Percentiles rank a stretch among this genome's conserved stretches.
Evolutionary conservation across 2,113 vertebrate species (phyloP).

Genomic region (Callocephalon fimbriatum): DNA sequence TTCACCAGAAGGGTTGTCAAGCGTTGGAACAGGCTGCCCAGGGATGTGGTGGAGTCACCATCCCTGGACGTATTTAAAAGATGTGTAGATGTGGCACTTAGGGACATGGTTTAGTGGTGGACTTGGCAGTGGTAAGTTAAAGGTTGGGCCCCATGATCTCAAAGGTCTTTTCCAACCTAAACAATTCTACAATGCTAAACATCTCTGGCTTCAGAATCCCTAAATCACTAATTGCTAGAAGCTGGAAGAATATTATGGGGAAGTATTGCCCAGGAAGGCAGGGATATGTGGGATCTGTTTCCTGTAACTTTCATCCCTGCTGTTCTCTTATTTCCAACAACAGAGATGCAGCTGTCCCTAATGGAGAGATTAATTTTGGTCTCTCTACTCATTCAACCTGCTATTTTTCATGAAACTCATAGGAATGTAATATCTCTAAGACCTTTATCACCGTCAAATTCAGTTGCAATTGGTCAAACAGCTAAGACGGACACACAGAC

Average conservation of each 20-base stretch:
- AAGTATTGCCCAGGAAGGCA: neutral
- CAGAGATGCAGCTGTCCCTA: slow-evolving; percentile 34
- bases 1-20: neutral
- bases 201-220: neutral
- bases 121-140: neutral
- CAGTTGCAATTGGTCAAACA: slow-evolving; percentile 25
- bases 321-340: slow-evolving; percentile 37
- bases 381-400: slow-evolving; percentile 27
- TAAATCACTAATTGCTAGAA: neutral
- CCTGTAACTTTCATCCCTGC: neutral
- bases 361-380: slow-evolving; percentile 44
- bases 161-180: neutral
- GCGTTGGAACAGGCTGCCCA: neutral
- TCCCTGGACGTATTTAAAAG: neutral
- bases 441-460: slow-evolving; percentile 44
- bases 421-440: slow-evolving; percentile 22
- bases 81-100: neutral
- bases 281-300: neutral
- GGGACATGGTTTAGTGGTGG: neutral
- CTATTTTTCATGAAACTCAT: slow-evolving; percentile 54
- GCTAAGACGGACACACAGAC: neutral
- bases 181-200: neutral
- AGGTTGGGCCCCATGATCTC: neutral
- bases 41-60: neutral
- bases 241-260: neutral